Percentiles rank a stretch among this genome's conserved stretches.
These are phyloP conservation scores for Seriola quinqueradiata DNA, from an alignment of 2,113 vertebrate genomes.

Conservation along the genomic window DNA sequence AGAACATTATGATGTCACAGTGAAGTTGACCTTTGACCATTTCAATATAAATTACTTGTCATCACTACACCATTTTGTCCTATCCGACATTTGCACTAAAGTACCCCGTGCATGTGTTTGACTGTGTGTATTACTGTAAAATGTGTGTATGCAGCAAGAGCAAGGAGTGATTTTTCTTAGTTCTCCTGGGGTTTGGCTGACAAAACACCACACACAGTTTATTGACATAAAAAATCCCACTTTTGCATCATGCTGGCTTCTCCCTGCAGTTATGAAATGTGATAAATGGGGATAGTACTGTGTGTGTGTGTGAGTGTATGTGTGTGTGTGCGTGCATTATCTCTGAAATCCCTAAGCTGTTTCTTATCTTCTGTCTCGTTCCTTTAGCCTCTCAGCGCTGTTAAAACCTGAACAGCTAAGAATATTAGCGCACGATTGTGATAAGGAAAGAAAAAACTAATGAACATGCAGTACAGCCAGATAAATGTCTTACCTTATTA, in stretches of 20 bases:
- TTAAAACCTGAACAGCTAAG: slow-evolving; percentile 30
- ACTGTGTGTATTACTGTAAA: slow-evolving; percentile 16
- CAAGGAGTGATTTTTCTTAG: slow-evolving; percentile 26
- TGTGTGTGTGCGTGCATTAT: not conserved
- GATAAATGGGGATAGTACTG: slow-evolving; percentile 19
- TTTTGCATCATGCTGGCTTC: slow-evolving; percentile 30
- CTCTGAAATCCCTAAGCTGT: slow-evolving; percentile 3
- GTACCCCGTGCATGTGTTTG: not conserved
- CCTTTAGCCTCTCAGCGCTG: slow-evolving; percentile 7
- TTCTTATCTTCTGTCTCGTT: slow-evolving; percentile 1
- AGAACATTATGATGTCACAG: no score
- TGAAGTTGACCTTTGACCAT: no score
- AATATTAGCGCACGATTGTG: slow-evolving; percentile 19
- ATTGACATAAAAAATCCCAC: slow-evolving; percentile 35
- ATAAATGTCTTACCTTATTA: slow-evolving; percentile 39
- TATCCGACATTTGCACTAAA: not conserved
- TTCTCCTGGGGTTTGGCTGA: slow-evolving; percentile 38
- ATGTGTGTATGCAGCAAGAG: slow-evolving; percentile 23
- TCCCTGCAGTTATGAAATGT: slow-evolving; percentile 38
- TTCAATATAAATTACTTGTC: no score
- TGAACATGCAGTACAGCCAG: slow-evolving; percentile 27
- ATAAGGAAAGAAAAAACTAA: slow-evolving; percentile 25
- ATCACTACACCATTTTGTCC: no score
- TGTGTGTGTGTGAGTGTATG: not conserved
- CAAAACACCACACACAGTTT: slow-evolving; percentile 43